Percentiles rank a stretch among this genome's conserved stretches.
These are phyloP conservation scores for Barbus barbus DNA, from an alignment of 2,113 vertebrate species.

Conservation along the genomic window DNA sequence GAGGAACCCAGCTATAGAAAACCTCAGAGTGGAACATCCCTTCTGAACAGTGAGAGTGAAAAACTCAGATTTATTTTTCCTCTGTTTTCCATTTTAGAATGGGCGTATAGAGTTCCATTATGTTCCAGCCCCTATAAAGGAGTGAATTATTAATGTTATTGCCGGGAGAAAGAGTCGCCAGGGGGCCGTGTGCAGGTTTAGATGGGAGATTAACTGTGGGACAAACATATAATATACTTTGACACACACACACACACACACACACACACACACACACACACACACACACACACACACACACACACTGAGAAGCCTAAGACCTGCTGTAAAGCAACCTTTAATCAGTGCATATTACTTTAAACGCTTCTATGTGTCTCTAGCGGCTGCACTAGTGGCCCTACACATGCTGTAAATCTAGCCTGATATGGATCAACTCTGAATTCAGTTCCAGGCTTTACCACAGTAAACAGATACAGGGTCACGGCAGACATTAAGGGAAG, in stretches of 20 bases:
- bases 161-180: constrained; percentile 51
- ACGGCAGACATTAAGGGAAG: background rate
- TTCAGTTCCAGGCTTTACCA: background rate
- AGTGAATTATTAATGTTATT: constrained; percentile 70
- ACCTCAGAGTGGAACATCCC: background rate
- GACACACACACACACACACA: background rate
- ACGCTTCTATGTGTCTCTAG: constrained; percentile 8
- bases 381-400: background rate
- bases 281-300: too few relatives aligned
- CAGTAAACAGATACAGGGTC: constrained; percentile 23
- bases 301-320: constrained; percentile 28
- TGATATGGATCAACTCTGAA: constrained; percentile 32
- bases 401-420: constrained; percentile 1
- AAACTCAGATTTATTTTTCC: constrained; percentile 28
- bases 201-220: constrained; percentile 21
- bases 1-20: constrained; percentile 6
- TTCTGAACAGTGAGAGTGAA: background rate
- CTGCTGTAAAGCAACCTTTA: constrained; percentile 43
- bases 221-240: constrained; percentile 26
- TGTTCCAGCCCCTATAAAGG: constrained; percentile 42
- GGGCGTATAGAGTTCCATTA: constrained; percentile 41
- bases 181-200: constrained; percentile 18
- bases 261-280: too few relatives aligned
- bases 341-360: constrained; percentile 32
- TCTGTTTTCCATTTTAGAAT: constrained; percentile 7